Evolutionary conservation across 2,113 vertebrate genomes (phyloP).

Genomic region (Enhydra lutris): DNA sequence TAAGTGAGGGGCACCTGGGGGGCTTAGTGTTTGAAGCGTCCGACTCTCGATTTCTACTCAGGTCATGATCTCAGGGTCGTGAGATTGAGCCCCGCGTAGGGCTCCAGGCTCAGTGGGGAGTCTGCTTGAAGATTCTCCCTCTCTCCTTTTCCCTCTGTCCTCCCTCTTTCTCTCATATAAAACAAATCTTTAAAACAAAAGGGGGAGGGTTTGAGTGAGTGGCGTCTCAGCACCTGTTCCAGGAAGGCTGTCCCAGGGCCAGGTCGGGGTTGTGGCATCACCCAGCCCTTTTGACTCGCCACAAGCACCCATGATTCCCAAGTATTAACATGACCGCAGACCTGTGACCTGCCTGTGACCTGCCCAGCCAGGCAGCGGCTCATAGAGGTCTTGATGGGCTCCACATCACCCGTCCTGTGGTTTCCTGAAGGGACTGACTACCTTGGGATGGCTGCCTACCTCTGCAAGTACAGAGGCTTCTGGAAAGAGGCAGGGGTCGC

Average conservation of each 20-base stretch:
- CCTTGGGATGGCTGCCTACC: neutral
- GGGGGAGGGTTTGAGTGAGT: neutral
- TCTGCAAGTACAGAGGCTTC: neutral
- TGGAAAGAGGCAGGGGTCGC: neutral
- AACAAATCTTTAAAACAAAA: neutral
- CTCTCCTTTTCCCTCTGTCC: no score
- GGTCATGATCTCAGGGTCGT: neutral
- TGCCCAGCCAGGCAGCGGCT: neutral
- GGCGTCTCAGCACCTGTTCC: neutral
- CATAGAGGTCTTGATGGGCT: neutral
- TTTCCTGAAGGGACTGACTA: neutral
- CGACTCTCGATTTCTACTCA: no score
- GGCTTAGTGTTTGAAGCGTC: no score
- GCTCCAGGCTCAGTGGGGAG: neutral
- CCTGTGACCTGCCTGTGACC: neutral
- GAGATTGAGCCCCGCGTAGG: neutral
- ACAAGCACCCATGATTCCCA: neutral
- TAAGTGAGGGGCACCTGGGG: neutral
- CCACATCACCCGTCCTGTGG: neutral
- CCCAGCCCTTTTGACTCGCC: neutral
- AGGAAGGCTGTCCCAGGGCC: neutral
- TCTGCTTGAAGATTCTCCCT: neutral
- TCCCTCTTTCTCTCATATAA: neutral
- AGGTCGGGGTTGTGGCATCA: neutral
- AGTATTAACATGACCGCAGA: neutral